Evolutionary conservation across 23 tunicate genomes (phyloP).

Genomic region (Trididemnum nubilum): DNA sequence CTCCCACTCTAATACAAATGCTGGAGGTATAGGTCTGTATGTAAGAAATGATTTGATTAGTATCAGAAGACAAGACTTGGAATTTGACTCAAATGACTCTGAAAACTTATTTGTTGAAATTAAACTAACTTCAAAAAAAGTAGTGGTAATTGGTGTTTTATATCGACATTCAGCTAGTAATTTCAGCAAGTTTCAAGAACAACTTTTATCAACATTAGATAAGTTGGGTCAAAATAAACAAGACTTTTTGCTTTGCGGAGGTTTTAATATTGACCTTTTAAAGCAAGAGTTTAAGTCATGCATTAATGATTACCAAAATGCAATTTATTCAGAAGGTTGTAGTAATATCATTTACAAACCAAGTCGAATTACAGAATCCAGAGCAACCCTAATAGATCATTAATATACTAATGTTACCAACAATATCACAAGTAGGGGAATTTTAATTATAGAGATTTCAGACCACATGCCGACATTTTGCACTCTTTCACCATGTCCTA

Average conservation of each 20-base stretch:
- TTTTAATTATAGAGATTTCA: not conserved
- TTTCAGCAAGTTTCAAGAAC: not conserved
- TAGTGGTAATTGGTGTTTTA: not conserved
- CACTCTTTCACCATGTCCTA: not conserved
- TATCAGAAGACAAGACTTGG: not conserved
- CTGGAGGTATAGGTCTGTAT: not conserved
- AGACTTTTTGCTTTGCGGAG: not conserved
- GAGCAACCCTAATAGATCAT: not conserved
- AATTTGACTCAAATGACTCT: not conserved
- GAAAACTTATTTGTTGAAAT: not conserved
- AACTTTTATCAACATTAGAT: not conserved
- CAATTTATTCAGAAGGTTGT: not conserved
- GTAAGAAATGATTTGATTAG: not conserved
- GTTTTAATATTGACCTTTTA: not conserved
- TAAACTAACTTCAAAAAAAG: not conserved
- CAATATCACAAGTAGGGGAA: not conserved
- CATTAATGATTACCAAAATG: not conserved
- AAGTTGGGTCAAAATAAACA: not conserved
- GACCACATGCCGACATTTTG: not conserved
- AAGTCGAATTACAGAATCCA: not conserved
- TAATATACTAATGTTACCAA: not conserved
- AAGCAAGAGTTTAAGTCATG: not conserved
- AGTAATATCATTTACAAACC: not conserved
- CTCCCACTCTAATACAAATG: not conserved
- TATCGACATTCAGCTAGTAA: not conserved